Evolutionary conservation across 2,797 vertebrate species (phyloP), one percentile per base, ranked within the genome.

Genomic region (Brachyrhaphis roseni): DNA sequence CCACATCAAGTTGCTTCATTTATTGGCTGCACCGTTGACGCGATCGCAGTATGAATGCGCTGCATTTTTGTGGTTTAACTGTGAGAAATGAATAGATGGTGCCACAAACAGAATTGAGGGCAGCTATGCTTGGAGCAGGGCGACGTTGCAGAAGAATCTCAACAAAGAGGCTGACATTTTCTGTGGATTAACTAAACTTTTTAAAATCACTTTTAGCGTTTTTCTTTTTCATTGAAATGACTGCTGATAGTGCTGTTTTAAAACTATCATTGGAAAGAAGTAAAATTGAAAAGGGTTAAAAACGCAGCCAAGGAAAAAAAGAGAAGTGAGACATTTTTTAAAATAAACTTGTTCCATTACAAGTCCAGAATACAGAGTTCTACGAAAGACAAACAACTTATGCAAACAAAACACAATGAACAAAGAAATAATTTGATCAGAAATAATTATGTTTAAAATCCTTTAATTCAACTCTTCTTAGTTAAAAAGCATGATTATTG

Each of bases 1-100:
- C 85, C 85, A 84, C 85, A 80, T 46, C 55, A 76, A 39, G 72
- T 51, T 28, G 45, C 43, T 5, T 75, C 36, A 77, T 59, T 74
- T 77, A 43, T 77, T 36, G 12, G 10, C 2, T 72, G 81, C 66
- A 74, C 8, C 2, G 16, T 8, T 82, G 55, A 73, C 71, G 66
- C 47, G 8, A 64, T 41, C 0, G 34, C 16, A 79, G 2, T 53
- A n/a, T 68, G 23, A 57, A 55, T 7, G 11, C 16, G 64, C 13
- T 28, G 46, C 47, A 51, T 70, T 46, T 45, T 59, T 34, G 74
- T 76, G 78, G 74, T 78, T 55, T 26, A 49, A 77, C 62, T 3
- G 68, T 43, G 8, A 53, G 73, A 23, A 31, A 68, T 72, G 39
- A 53, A 39, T 79, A 7, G 51, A 23, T 3, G 8, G 18, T 7